A percentile compares a stretch with the other conserved stretches of the same genome.
phyloP scores from a whole-genome alignment of 2,113 vertebrate species.

The Pyrgilauda ruficollis region DNA sequence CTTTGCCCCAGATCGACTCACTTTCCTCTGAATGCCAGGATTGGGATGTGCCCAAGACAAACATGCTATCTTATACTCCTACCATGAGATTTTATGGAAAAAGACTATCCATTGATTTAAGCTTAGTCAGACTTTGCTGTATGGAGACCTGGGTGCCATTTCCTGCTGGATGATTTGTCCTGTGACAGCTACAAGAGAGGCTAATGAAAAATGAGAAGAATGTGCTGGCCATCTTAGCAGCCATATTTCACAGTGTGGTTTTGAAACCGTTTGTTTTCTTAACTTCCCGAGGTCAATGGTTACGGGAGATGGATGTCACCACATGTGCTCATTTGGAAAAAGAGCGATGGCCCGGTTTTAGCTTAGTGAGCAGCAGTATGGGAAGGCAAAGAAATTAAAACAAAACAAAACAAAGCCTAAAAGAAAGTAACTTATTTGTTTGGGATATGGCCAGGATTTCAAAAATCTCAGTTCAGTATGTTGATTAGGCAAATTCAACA shows the following conservation, averaged over 20 bases:
- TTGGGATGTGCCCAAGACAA: neutral
- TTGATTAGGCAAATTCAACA: neutral
- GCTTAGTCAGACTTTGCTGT: neutral
- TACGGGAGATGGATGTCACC: slow-evolving; percentile 60
- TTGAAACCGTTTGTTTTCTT: slow-evolving; percentile 66
- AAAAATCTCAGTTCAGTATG: neutral
- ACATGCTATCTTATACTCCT: neutral
- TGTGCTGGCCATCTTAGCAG: slow-evolving; percentile 40
- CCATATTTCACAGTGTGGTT: slow-evolving; percentile 58
- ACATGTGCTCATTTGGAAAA: slow-evolving; percentile 48
- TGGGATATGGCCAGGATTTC: neutral
- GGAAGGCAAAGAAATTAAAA: neutral
- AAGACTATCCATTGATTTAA: neutral
- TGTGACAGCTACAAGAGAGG: slow-evolving; percentile 21
- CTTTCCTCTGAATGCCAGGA: neutral
- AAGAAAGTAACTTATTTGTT: neutral
- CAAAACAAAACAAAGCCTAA: neutral
- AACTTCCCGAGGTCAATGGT: slow-evolving; percentile 59
- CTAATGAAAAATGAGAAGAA: slow-evolving; percentile 59
- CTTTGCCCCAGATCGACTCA: neutral
- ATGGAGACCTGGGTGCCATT: neutral
- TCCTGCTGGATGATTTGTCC: slow-evolving; percentile 37
- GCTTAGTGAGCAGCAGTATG: neutral
- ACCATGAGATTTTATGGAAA: neutral
- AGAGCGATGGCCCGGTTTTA: neutral